Evolutionary conservation across 2,113 vertebrate species (phyloP), one percentile per base, ranked within the genome.

Genomic region (Eublepharis macularius): DNA sequence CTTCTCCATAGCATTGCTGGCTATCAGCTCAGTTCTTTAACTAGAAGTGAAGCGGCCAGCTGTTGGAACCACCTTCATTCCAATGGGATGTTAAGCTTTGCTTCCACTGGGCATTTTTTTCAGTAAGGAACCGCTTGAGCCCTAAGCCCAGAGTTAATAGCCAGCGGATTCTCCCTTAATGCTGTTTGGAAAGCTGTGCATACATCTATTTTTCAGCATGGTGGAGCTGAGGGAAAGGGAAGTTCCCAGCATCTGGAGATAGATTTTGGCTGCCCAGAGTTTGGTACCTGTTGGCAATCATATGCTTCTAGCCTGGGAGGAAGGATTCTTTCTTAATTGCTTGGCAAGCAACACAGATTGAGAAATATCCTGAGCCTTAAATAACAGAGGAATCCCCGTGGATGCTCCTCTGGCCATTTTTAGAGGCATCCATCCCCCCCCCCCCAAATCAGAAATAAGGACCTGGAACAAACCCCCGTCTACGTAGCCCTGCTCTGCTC

Each of bases 241-340:
- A 66, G 8, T 81, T 54, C 79, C 19, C 2, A 3, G 24, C 24
- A 63, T 9, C 60, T 29, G 26, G 13, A 89, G 87, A 41, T 32
- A 86, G 70, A 82, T 54, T n/a, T 70, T 43, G 13, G 84, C 45
- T 72, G 76, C 16, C 29, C 5, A 4, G 77, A 83, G n/a, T 87
- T 82, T 88, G 94, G 88, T 95, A 96, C 96, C 96, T 96, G 96
- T 96, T 96, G 95, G 94, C 90, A 92, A 72, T 32, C 7, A 85
- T 57, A 29, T 78, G 86, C 81, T 1, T 2, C n/a, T 43, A 51
- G 91, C 85, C 88, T 88, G 90, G 6, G 43, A 87, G 94, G 92
- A 87, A 88, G 51, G 90, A 86, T 86, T 88, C 93, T 88, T 88
- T 87, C 51, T 82, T 80, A 76, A 24, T 85, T 86, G 26, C 51